phyloP scores from a whole-genome alignment of 2,113 vertebrate species.

The Larimichthys polyactis region DNA sequence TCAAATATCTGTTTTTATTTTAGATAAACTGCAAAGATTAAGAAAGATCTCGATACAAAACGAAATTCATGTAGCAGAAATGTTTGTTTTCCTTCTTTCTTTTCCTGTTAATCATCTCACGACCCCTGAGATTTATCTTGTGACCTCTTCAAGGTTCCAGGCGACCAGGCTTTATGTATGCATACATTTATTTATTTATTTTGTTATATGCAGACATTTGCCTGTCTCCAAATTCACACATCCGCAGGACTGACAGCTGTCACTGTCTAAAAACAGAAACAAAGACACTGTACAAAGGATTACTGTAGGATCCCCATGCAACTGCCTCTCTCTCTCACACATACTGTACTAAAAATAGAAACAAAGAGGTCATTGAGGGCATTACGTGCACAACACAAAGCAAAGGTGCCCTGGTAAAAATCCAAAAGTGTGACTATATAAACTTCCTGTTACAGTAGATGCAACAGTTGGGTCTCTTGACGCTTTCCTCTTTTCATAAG shows the following conservation, averaged over 20 bases:
- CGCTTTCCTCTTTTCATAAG: neutral
- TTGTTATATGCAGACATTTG: neutral
- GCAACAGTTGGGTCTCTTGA: neutral
- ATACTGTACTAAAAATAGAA: constrained; percentile 42
- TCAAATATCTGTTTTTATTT: neutral
- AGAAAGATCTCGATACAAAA: neutral
- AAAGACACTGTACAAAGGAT: constrained; percentile 35
- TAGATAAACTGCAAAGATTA: neutral
- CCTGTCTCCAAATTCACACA: neutral
- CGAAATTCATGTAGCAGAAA: neutral
- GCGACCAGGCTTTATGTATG: no score
- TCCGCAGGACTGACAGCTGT: constrained; percentile 24
- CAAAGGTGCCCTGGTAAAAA: constrained; percentile 12
- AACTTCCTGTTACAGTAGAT: neutral
- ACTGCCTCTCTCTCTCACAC: neutral
- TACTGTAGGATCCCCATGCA: constrained; percentile 29
- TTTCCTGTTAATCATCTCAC: neutral
- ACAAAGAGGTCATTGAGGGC: constrained; percentile 39
- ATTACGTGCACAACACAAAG: constrained; percentile 33
- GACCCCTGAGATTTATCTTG: neutral
- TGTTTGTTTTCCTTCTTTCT: neutral
- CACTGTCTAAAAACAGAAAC: constrained; percentile 48
- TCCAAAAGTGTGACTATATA: neutral
- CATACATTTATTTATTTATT: no score
- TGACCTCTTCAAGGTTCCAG: no score